Percentiles rank a stretch among this genome's conserved stretches.
Conservation (phyloP, 2,888 invertebrate genomes). For the Ormyrus rosae region DNA sequence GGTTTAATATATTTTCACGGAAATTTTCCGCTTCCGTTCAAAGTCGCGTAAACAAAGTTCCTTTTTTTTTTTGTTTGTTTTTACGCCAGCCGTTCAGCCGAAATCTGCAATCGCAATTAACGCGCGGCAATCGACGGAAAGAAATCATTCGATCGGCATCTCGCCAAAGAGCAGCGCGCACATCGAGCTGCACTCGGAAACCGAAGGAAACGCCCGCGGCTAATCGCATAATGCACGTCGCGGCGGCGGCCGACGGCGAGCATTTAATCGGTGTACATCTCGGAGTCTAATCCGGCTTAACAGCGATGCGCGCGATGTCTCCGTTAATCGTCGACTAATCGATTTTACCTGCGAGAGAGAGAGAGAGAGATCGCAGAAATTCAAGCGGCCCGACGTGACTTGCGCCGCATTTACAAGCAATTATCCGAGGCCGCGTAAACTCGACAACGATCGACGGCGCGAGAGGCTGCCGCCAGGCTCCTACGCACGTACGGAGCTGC, state of each 20-base stretch:
- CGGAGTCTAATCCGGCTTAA: constrained; percentile 5
- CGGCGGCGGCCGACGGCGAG: background rate
- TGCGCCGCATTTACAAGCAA: constrained; percentile 49
- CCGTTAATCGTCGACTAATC: constrained; percentile 48
- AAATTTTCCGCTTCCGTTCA: too few relatives aligned
- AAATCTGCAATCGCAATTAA: too few relatives aligned
- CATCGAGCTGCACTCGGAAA: background rate
- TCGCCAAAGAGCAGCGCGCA: too few relatives aligned
- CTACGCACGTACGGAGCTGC: too few relatives aligned
- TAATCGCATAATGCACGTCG: constrained; percentile 25
- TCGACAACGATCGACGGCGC: constrained; percentile 34
- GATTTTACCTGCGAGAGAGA: constrained; percentile 29
- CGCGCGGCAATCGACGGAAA: too few relatives aligned
- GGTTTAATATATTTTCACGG: too few relatives aligned
- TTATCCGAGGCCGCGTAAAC: constrained; percentile 33
- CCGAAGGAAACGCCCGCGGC: background rate
- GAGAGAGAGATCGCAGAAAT: too few relatives aligned
- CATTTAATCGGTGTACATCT: constrained; percentile 26
- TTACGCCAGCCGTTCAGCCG: too few relatives aligned
- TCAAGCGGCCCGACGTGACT: constrained; percentile 35
- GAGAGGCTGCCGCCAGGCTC: too few relatives aligned
- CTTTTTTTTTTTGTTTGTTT: too few relatives aligned
- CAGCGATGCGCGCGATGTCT: background rate
- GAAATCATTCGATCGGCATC: too few relatives aligned
- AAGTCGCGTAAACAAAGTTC: too few relatives aligned